Base-by-base conservation (phyloP, 2,113 vertebrate genomes). In the Alectura lathami region DNA sequence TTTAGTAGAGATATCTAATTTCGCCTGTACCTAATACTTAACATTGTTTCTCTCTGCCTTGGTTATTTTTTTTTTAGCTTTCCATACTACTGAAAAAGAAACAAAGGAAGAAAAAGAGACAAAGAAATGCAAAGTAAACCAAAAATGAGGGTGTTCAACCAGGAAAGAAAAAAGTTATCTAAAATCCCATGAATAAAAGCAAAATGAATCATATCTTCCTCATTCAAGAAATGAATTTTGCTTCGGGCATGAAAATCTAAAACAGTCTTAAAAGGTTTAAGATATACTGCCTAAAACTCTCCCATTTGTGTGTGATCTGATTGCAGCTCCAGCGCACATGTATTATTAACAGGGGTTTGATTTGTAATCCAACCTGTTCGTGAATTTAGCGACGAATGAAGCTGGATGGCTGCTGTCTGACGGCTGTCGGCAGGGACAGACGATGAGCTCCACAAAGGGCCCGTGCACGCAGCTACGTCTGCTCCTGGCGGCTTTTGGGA, bases 1-100 rank as follows among this genome's bases (percentile, higher is more conserved):
- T 86, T 79, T 80, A 94, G 93, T 53, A 77, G 77, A 83, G 66
- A 75, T 62, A 56, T 79, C 48, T 80, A 26, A 88, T 96, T 88
- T 87, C 78, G 60, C 56, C 72, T 47, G 56, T 63, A 43, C 64
- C 38, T 79, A 50, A 27, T 75, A 73, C 76, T 93, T 91, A 87
- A 64, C 85, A 36, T 57, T 86, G 63, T 88, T 60, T 64, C 62
- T 89, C 53, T 27, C 36, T 38, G 22, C 23, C 77, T 84, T 6
- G 1, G 17, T 54, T 60, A 38, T 53, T 63, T 83, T 79, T 91
- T 83, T 79, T 91, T 89, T 40, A 68, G 67, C 48, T 18, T 93
- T 68, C 45, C 68, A 22, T 5, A 30, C 8, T 30, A 16, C 23
- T 48, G 43, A 63, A 72, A 91, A 56, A 74, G 63, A 88, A 94